Evolutionary conservation across 2,888 invertebrate species (phyloP), one percentile per base, ranked within the genome.

Genomic region (Carabus problematicus): DNA sequence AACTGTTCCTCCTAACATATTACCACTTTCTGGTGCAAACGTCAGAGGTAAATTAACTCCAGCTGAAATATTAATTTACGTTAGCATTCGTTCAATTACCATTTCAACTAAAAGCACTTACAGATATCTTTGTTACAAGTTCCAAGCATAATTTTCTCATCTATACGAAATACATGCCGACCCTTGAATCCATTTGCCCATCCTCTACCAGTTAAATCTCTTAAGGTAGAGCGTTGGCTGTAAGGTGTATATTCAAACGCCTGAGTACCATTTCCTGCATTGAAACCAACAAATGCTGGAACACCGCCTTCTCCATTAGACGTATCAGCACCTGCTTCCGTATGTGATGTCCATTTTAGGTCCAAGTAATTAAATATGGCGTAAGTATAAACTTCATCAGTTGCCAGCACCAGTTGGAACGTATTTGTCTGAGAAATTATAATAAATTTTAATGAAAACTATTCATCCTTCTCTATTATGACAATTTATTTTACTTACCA

Each of bases 1-100:
- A 64, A 97, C 90, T 0, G 95, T 94, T 1, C 98, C 98, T 2
- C 98, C 98, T 73, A 98, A 85, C 98, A 98, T 98, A 80, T 95
- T 96, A 3, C 97, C 98, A 77, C 94, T 95, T 81, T 97, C 96
- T 0, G 97, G 97, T 0, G 97, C 95, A 76, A 95, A 95, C 75
- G 93, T 89, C 63, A 96, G 81, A 0, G 92, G 91, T 69, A 95
- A 85, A 79, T 92, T 88, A 0, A 93, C 90, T 14, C 91, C 92
- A 76, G 92, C 94, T 94, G 75, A 19, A 78, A 76, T 54, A 70
- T 18, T 63, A 49, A 45, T 47, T 29, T 29, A 29, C 6, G 4
- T 54, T 54, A 18, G 8, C 11, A 54, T 16, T 18, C 18, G 14
- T 1, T 52, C 52, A 6, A 16, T 14, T 54, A 54, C 18, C 3